phyloP scores from a whole-genome alignment of 2,113 vertebrate species.

The Lophotis ruficrista region DNA sequence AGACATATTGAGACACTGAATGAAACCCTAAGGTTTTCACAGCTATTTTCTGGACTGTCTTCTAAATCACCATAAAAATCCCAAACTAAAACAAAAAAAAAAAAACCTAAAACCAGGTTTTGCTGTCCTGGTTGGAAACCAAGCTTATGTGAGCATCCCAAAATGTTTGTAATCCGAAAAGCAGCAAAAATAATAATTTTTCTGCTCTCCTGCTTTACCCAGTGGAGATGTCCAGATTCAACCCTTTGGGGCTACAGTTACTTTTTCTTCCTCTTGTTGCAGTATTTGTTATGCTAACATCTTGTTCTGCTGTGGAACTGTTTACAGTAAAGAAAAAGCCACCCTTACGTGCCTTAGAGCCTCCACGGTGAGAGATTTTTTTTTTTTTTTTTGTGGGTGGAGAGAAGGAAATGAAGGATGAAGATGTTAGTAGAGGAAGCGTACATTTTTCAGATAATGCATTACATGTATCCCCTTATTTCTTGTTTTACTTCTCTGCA shows the following conservation, averaged over 20 bases:
- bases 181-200: background rate
- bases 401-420: background rate
- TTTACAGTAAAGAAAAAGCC: background rate
- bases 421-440: background rate
- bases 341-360: background rate
- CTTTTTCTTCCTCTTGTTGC: background rate
- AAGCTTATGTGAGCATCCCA: background rate
- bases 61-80: background rate
- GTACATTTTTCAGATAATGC: background rate
- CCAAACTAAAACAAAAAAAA: background rate
- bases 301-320: background rate
- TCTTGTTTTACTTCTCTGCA: background rate
- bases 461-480: background rate
- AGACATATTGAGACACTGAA: accelerated
- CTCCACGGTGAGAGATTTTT: background rate
- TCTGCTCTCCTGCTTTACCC: background rate
- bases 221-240: background rate
- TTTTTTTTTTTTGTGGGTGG: background rate
- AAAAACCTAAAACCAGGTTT: background rate
- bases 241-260: background rate
- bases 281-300: background rate
- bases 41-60: background rate
- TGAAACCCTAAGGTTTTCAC: background rate
- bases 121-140: background rate
- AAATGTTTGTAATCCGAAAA: background rate